Evolutionary conservation across 2,888 invertebrate genomes (phyloP), one percentile per base, ranked within the genome.

Genomic region (Euproctis similis): DNA sequence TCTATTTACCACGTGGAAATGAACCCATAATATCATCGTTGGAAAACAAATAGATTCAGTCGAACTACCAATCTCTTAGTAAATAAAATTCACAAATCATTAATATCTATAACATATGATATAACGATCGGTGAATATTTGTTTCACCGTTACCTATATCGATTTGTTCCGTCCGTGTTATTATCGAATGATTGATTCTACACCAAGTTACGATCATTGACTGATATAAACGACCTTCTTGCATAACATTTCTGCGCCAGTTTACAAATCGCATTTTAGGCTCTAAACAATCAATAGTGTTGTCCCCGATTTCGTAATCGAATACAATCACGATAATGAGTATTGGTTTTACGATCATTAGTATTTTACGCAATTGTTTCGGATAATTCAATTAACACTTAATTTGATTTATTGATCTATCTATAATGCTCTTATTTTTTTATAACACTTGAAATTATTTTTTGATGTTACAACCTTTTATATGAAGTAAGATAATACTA

Each of bases 81-180:
- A n/a, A n/a, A n/a, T n/a, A n/a, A n/a, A n/a, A n/a, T n/a, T n/a
- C n/a, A n/a, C n/a, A n/a, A n/a, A n/a, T n/a, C n/a, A n/a, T n/a
- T n/a, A n/a, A n/a, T n/a, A n/a, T n/a, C n/a, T n/a, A n/a, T n/a
- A n/a, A n/a, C n/a, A n/a, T n/a, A n/a, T n/a, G n/a, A n/a, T n/a
- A n/a, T n/a, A n/a, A n/a, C n/a, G n/a, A n/a, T n/a, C n/a, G n/a
- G n/a, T n/a, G n/a, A n/a, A n/a, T n/a, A n/a, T n/a, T n/a, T n/a
- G n/a, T n/a, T n/a, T 16, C 16, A 16, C 4, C 4, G 7, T 7
- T 7, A 19, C 46, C 42, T 45, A 34, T 38, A 53, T 54, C 46
- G 44, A 61, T 65, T 64, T 44, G 59, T 60, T 59, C 46, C 53
- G 39, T 53, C 46, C 46, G 45, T 57, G 54, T 52, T 46, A 45